Base-by-base conservation (phyloP, 2,888 invertebrate genomes). In the Lomographa bimaculata region DNA sequence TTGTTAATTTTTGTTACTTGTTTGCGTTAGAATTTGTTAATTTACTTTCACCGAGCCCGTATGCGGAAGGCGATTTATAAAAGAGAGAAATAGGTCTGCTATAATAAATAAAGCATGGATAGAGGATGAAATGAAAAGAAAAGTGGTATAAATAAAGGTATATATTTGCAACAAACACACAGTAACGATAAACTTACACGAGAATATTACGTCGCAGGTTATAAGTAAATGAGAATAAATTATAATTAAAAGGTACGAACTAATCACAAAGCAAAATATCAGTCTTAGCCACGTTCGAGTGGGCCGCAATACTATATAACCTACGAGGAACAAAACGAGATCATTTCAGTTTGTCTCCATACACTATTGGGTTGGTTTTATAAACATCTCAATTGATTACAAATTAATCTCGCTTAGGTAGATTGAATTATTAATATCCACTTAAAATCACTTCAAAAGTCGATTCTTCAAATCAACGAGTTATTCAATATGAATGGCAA, bases 101-200 rank as follows among this genome's bases (percentile, higher is more conserved):
- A 68, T 77, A 76, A 77, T 75, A 79, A 71, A 79, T 66, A 75
- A 85, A 86, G 86, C 85, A 83, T 83, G 79, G 79, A 80, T 51
- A 77, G 67, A 86, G 84, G 81, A 82, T 86, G 86, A 84, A 89
- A 87, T 86, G 79, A 86, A 87, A 87, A 89, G 84, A 86, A 82
- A 71, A 79, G 75, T 80, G 77, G 71, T 84, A 80, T 80, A 84
- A 87, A 87, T 84, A 87, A 86, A 86, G 81, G 78, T 84, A 76
- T 87, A 86, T 87, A 89, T 87, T 89, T 87, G 89, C 84, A 87
- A 87, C 87, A 84, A 84, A 86, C 86, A 86, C 87, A 83, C 79
- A 77, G 64, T 85, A 84, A 87, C 87, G 82, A 81, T 71, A 77
- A 68, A 77, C 74, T 84, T 79, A 84, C 72, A 78, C 71, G 75